phyloP scores from a whole-genome alignment of 2,888 invertebrate species.

The Malacosoma neustria region DNA sequence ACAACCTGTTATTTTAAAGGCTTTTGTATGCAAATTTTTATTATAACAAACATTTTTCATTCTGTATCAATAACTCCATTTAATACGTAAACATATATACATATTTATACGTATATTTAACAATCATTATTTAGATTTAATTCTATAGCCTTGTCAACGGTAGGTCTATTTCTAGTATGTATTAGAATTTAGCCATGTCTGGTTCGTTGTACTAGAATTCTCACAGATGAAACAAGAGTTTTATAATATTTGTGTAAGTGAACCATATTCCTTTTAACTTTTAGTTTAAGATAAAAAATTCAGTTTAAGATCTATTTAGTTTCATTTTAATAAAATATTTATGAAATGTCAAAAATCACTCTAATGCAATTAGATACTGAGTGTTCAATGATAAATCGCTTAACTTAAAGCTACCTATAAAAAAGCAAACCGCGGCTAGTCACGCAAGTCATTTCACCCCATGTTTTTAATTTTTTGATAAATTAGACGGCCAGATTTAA shows the following conservation, averaged over 20 bases:
- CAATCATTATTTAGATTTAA: background rate
- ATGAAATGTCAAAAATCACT: background rate
- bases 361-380: background rate
- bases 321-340: too few relatives aligned
- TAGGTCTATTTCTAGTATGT: too few relatives aligned
- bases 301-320: too few relatives aligned
- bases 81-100: background rate
- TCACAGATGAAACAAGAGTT: too few relatives aligned
- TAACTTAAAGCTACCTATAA: background rate
- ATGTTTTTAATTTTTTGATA: conserved; percentile 4
- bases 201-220: too few relatives aligned
- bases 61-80: too few relatives aligned
- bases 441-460: conserved; percentile 13
- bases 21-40: background rate
- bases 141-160: too few relatives aligned
- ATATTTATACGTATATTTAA: background rate
- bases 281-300: too few relatives aligned
- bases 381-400: background rate
- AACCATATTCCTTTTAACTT: too few relatives aligned
- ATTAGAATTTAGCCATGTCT: too few relatives aligned
- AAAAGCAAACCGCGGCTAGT: background rate
- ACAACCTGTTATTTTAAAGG: background rate
- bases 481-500: too few relatives aligned
- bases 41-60: background rate
- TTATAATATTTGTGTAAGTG: too few relatives aligned